Evolutionary conservation across 2,888 invertebrate genomes (phyloP), one percentile per base, ranked within the genome.

Genomic region (Leptopilina drosophilae): DNA sequence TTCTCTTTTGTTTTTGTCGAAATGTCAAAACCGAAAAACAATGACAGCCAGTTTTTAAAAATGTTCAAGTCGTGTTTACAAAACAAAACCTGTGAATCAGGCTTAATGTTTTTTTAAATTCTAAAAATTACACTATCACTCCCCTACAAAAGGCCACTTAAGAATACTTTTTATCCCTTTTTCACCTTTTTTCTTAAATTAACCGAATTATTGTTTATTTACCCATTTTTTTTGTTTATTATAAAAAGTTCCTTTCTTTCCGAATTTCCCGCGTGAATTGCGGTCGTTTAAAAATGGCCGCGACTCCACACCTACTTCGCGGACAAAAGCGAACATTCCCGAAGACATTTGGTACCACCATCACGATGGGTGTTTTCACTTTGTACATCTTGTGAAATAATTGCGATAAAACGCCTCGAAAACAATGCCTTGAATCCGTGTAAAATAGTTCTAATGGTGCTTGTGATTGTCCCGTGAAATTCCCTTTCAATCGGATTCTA

Each of bases 361-460:
- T 84, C 84, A 87, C 85, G 86, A 84, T 83, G 82, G 78, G 76
- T 87, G 85, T 88, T 87, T 88, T 88, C 87, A 86, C 87, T 83
- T 86, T 81, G 66, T 77, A 53, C 56, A 73, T 73, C 53, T 73
- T 73, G 56, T 73, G 56, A 73, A n/a, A 73, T 73, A 56, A 56
- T 73, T 53, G 56, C 56, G 67, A 46, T 26, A 66, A 69, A 69
- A 14, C 67, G 49, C 26, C 67, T 20, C 12, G 53, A 73, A 73
- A 73, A 73, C 33, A 9, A 73, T 73, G 73, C 33, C 73, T 56
- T 73, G 73, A 73, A 33, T 33, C 56, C 5, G 14, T 49, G 7
- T n/a, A 33, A 26, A 73, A 49, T 33, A 40, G 12, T 67, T n/a
- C 20, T 9, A 14, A 14, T 64, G 77, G 64, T 56, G 66, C 56